These are phyloP conservation scores for Oncorhynchus masou DNA, from an alignment of 2,113 vertebrate species.

Conservation along the genomic window DNA sequence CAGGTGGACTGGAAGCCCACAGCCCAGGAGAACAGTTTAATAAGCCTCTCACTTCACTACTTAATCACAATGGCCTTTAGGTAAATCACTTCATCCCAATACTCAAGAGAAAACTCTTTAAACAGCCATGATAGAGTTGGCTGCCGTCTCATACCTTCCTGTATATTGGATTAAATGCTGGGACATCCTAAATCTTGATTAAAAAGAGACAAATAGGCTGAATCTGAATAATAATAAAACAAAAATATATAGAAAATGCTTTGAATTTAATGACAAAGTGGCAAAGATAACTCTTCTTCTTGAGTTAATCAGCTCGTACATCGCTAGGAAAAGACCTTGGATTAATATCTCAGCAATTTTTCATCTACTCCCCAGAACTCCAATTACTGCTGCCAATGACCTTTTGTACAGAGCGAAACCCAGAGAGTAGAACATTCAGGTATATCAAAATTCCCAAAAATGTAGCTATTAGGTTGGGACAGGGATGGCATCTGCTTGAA, in stretches of 20 bases:
- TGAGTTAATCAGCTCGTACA: background rate
- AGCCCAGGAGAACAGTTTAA: background rate
- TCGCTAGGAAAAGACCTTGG: too few relatives aligned
- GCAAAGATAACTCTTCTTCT: background rate
- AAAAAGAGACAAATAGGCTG: too few relatives aligned
- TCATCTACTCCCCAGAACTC: background rate
- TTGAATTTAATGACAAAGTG: background rate
- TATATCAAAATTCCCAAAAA: background rate
- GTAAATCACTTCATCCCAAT: background rate
- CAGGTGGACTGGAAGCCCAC: too few relatives aligned
- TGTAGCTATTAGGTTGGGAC: background rate
- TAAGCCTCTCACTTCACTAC: constrained; percentile 32
- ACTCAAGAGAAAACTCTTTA: background rate
- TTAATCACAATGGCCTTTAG: constrained; percentile 40
- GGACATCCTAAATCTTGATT: too few relatives aligned
- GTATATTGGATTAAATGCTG: too few relatives aligned
- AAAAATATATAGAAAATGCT: background rate
- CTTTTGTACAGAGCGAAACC: background rate
- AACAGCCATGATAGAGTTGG: background rate
- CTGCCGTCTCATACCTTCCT: too few relatives aligned
- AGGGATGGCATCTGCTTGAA: background rate
- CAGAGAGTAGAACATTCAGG: background rate
- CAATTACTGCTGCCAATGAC: constrained; percentile 1
- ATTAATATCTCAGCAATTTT: background rate
- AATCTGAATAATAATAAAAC: too few relatives aligned